These are phyloP conservation scores for Scomber japonicus DNA, from an alignment of 2,113 vertebrate genomes.

Conservation along the genomic window DNA sequence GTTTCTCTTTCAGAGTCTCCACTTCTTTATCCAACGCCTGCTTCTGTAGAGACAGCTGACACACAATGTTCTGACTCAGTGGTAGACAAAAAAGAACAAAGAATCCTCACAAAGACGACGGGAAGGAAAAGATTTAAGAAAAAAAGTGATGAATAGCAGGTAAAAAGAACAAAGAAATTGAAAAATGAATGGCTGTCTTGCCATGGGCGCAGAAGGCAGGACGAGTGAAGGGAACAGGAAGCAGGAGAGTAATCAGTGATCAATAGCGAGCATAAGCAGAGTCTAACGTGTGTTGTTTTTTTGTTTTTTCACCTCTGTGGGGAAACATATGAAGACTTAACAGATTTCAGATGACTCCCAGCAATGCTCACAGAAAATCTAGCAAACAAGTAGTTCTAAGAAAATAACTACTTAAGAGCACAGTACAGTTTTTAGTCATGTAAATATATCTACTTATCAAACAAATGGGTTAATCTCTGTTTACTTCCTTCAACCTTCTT, in stretches of 20 bases:
- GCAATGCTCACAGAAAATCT: slow-evolving; percentile 3
- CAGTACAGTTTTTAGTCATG: not conserved
- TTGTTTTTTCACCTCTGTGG: not conserved
- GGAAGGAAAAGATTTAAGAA: not conserved
- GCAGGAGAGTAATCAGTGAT: slow-evolving; percentile 38
- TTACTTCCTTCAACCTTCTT: not conserved
- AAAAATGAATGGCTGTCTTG: not conserved
- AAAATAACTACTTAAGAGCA: not conserved
- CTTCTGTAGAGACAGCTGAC: slow-evolving; percentile 84
- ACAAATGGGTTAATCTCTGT: not conserved
- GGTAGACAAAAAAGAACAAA: not conserved
- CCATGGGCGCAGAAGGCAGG: slow-evolving; percentile 2
- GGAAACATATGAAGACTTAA: slow-evolving; percentile 19
- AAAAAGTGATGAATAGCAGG: not conserved
- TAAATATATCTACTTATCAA: not conserved
- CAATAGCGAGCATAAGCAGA: not conserved
- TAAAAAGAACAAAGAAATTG: slow-evolving; percentile 2
- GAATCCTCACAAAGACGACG: not conserved
- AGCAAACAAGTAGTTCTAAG: too few species aligned
- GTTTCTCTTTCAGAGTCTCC: slow-evolving; percentile 78
- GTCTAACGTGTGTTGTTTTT: slow-evolving; percentile 8
- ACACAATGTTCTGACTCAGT: slow-evolving; percentile 12
- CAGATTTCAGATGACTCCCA: slow-evolving; percentile 7
- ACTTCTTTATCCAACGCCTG: slow-evolving; percentile 81
- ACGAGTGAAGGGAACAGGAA: slow-evolving; percentile 26